phyloP scores from a whole-genome alignment of 2,888 invertebrate genomes.

The Aquatica leii region DNA sequence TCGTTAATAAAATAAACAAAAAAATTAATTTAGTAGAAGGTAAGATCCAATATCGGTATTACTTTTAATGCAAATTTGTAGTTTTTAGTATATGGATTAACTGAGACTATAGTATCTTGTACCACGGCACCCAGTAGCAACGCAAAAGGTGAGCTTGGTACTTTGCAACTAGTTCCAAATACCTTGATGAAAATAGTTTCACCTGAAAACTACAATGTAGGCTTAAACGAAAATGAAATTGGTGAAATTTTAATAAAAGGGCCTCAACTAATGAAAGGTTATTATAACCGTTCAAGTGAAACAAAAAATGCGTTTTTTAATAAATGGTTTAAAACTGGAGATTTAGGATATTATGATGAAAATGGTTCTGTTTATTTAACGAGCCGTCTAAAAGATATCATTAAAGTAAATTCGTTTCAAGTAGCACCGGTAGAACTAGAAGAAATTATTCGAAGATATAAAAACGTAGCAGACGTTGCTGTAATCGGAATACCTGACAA shows the following conservation, averaged over 20 bases:
- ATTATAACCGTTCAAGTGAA: slow-evolving; percentile 77
- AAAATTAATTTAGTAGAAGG: slow-evolving; percentile 53
- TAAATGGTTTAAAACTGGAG: slow-evolving; percentile 80
- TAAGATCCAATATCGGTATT: slow-evolving; percentile 16
- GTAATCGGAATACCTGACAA: slow-evolving; percentile 79
- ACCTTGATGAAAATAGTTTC: slow-evolving; percentile 72
- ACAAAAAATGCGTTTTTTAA: slow-evolving; percentile 73
- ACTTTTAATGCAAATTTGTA: neutral
- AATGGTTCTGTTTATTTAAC: slow-evolving; percentile 73
- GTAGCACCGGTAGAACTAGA: slow-evolving; percentile 90
- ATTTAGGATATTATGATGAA: slow-evolving; percentile 67
- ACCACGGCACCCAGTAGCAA: slow-evolving; percentile 11
- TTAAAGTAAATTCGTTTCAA: slow-evolving; percentile 77
- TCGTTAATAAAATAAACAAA: slow-evolving; percentile 61
- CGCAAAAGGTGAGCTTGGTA: slow-evolving; percentile 45
- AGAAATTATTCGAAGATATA: slow-evolving; percentile 72
- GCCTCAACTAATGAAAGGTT: slow-evolving; percentile 84
- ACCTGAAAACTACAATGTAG: slow-evolving; percentile 47
- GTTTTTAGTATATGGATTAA: slow-evolving; percentile 71
- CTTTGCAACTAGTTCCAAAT: slow-evolving; percentile 69
- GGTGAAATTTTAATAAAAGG: slow-evolving; percentile 81
- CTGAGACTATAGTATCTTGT: slow-evolving; percentile 67
- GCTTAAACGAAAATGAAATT: slow-evolving; percentile 59
- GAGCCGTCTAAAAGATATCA: slow-evolving; percentile 83
- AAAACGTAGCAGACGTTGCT: slow-evolving; percentile 78